Conservation (phyloP, 2,797 vertebrate genomes). For the Pangasius macronema region DNA sequence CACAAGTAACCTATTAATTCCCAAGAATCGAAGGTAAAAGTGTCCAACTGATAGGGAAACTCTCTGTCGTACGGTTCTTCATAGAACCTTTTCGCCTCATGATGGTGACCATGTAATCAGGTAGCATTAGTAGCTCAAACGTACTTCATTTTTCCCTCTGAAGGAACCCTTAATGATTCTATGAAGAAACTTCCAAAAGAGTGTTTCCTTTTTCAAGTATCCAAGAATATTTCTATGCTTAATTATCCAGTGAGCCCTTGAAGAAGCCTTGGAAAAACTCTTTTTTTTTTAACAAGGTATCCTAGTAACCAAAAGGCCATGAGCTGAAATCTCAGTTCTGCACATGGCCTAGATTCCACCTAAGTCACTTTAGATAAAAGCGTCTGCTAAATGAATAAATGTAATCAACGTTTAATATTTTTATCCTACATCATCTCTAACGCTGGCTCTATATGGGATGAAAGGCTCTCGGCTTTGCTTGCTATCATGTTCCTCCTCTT, state of each 20-base stretch:
- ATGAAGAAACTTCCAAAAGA: neutral
- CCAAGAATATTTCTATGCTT: neutral
- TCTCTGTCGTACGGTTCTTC: neutral
- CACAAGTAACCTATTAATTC: no score
- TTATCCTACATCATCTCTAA: constrained; percentile 20
- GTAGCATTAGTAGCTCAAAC: neutral
- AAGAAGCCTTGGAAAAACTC: neutral
- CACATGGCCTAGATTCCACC: neutral
- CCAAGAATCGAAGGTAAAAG: no score
- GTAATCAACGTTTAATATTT: constrained; percentile 15
- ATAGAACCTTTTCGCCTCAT: neutral
- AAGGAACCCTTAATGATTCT: neutral
- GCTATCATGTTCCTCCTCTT: neutral
- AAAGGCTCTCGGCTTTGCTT: neutral
- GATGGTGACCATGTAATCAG: neutral
- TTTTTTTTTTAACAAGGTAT: neutral
- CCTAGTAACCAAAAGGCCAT: neutral
- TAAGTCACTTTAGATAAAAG: constrained; percentile 13
- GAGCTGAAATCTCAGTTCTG: neutral
- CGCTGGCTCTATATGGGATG: neutral
- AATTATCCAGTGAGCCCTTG: neutral
- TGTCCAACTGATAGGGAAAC: neutral
- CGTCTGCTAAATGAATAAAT: constrained; percentile 13
- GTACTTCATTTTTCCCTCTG: neutral
- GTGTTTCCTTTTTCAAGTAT: neutral